Base-by-base conservation (phyloP, 2,888 invertebrate species). In the Mesoligia furuncula region DNA sequence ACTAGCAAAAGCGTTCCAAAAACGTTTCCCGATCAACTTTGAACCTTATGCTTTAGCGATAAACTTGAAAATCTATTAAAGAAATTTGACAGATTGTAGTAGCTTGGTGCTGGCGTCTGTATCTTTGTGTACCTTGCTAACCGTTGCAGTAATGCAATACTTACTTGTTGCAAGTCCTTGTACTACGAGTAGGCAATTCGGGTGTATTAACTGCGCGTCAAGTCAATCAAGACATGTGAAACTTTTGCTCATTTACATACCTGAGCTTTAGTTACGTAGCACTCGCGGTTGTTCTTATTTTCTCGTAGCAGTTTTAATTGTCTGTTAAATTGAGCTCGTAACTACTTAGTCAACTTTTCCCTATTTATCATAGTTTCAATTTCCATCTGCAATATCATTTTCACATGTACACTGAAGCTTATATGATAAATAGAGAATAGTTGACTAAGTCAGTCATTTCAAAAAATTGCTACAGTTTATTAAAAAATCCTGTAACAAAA, bases 221-320 rank as follows among this genome's bases (percentile, higher is more conserved):
- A 20, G 15, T 15, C 31, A 48, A 80, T 71, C 36, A 31, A 54
- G 54, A 57, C 17, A 45, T 15, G 11, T 48, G 39, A 48, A 64
- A 57, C 54, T 81, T 64, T 45, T 36, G 7, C 61, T 11, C 45
- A 54, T 80, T 78, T 80, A 72, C 80, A 39, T 80, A 72, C 15
- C 31, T 79, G 39, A 80, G 59, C 20, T 59, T 48, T 15, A 79
- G 48, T 77, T 61, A 39, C 48, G 48, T 31, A n/a, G 20, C 31
- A 51, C 20, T 70, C 20, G n/a, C 36, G 5, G 7, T 74, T 8
- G 45, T 42, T 15, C 31, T 69, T 69, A 48, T 59, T 69, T 79
- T n/a, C 24, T 70, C 70, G 27, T 8, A 48, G 59, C 27, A 64
- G n/a, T 78, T 54, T 73, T 78, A 27, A 54, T 72, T 73, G 73